Base-by-base conservation (phyloP, 2,888 invertebrate species). In the Clitarchus hookeri region DNA sequence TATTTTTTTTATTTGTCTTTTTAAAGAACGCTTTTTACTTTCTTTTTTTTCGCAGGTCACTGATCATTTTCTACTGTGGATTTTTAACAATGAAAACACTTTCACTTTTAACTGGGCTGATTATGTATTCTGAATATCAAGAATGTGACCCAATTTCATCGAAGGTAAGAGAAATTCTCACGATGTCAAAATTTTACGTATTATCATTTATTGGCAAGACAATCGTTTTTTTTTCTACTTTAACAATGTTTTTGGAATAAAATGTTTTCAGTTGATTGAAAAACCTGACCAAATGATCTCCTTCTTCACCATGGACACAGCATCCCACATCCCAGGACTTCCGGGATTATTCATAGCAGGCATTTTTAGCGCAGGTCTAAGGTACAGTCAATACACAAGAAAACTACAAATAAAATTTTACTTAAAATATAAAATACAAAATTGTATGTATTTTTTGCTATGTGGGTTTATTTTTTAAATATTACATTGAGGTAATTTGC, bases 351-450 rank as follows among this genome's bases (percentile, higher is more conserved):
- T 79, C 23, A 27, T 79, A 27, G 79, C 79, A 4, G 79, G 79
- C 27, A 79, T 79, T 79, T 79, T 79, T 8, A 79, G 79, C n/a
- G 79, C 79, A 79, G 79, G 79, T 26, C 79, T 79, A 25, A 79
- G 25, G 79, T 79, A 79, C 48, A 48, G 16, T 48, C 2, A 13
- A 36, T 4, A 36, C 4, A 36, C 36, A 36, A 36, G 36, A 36
- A 36, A 1, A 36, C 4, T 36, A 3, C 36, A 3, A 4, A 36
- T 36, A 3, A 36, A 36, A 4, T 36, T 36, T 1, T 36, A 36
- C 2, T 36, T 36, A 36, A 36, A 36, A 36, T 36, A 36, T 36
- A 36, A 36, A 36, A 36, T 36, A 36, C 36, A 4, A 36, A 36
- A 36, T 36, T 36, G 1, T 4, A 36, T 1, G 36, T 36, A 36